A percentile compares a stretch with the other conserved stretches of the same genome.
Conservation (phyloP, 2,797 vertebrate species). For the Streptopelia turtur region DNA sequence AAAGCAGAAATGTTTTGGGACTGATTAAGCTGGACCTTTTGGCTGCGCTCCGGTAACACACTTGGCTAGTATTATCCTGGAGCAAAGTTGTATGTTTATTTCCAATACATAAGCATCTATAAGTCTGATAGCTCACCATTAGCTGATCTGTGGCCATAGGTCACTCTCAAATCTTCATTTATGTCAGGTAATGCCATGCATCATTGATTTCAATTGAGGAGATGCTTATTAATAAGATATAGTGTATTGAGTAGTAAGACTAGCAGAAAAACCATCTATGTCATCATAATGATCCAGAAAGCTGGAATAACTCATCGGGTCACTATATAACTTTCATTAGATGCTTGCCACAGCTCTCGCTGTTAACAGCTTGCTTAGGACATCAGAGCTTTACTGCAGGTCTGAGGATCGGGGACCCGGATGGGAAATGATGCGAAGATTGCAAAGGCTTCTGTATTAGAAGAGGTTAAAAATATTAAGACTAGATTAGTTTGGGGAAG, state of each 20-base stretch:
- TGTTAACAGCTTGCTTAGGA: not conserved
- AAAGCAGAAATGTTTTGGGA: not conserved
- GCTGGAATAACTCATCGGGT: not conserved
- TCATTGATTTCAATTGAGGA: not conserved
- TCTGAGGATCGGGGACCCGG: not conserved
- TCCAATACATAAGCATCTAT: not conserved
- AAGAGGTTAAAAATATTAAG: conserved; percentile 12
- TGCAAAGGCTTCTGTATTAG: not conserved
- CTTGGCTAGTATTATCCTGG: not conserved
- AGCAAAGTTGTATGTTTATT: not conserved
- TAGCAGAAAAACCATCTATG: not conserved
- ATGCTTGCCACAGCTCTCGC: not conserved
- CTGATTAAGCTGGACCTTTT: not conserved
- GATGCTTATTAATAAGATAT: not conserved
- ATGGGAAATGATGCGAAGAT: not conserved
- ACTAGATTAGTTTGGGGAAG: not conserved
- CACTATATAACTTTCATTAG: not conserved
- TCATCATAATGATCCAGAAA: not conserved
- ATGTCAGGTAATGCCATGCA: not conserved
- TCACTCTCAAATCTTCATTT: conserved; percentile 6
- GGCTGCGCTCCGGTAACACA: not conserved
- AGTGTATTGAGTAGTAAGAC: not conserved
- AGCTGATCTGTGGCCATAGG: not conserved
- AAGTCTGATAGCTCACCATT: not conserved
- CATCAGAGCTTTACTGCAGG: not conserved